phyloP scores from a whole-genome alignment of 1,140 invertebrate species.

The Drosophila subpulchrella region DNA sequence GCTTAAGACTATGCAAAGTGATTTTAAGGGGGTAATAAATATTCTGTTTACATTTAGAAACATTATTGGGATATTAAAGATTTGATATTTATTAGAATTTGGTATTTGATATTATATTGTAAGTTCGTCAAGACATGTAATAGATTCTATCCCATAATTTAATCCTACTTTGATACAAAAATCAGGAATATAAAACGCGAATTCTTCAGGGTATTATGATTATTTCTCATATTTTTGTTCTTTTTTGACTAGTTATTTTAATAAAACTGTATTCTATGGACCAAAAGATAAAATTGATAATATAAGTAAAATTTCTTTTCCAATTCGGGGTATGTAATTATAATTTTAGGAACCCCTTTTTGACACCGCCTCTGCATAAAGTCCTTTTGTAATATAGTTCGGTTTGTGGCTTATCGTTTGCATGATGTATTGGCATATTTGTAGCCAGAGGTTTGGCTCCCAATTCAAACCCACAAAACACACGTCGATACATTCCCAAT shows the following conservation, averaged over 20 bases:
- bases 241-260: no score
- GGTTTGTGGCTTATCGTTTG: slow-evolving; percentile 55
- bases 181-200: neutral
- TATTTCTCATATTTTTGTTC: no score
- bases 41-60: neutral
- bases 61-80: neutral
- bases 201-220: no score
- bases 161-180: neutral
- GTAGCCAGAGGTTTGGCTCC: slow-evolving; percentile 40
- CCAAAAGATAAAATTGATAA: no score
- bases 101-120: neutral
- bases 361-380: neutral
- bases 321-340: no score
- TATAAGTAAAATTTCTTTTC: no score
- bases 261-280: no score
- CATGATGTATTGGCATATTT: slow-evolving; percentile 57
- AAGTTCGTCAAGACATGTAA: no score
- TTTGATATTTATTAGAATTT: no score
- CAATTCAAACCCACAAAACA: slow-evolving; percentile 26
- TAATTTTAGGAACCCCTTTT: neutral
- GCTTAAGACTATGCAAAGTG: neutral
- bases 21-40: neutral
- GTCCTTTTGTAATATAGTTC: slow-evolving; percentile 27
- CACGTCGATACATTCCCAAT: slow-evolving; percentile 1
- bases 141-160: neutral